phyloP scores from a whole-genome alignment of 1,140 invertebrate species.

The Nymphalis io region DNA sequence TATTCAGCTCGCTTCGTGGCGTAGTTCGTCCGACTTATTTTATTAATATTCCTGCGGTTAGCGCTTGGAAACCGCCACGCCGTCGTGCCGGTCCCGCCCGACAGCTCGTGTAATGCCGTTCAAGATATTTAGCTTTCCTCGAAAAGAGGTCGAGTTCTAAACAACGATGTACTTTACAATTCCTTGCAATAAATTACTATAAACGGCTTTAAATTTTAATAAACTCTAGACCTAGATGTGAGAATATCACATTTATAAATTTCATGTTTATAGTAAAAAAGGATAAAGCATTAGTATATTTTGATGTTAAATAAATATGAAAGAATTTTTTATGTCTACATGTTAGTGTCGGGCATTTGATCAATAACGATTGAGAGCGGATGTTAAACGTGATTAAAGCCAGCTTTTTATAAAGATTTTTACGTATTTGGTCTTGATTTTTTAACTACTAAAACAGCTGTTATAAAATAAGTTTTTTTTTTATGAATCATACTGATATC shows the following conservation, averaged over 20 bases:
- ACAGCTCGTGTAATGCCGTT: slow-evolving; percentile 21
- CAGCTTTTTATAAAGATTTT: slow-evolving; percentile 30
- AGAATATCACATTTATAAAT: too few species aligned
- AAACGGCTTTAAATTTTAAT: slow-evolving; percentile 5
- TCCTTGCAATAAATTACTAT: slow-evolving; percentile 5
- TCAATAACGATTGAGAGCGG: slow-evolving; percentile 16
- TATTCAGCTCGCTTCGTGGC: slow-evolving; percentile 27
- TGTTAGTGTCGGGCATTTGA: not conserved
- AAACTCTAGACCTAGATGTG: not conserved
- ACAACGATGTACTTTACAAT: slow-evolving; percentile 5
- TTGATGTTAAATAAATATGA: not conserved
- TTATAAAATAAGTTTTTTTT: too few species aligned
- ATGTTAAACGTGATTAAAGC: slow-evolving; percentile 39
- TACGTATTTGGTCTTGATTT: not conserved
- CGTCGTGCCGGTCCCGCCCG: slow-evolving; percentile 9
- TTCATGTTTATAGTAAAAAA: too few species aligned
- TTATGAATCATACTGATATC: too few species aligned
- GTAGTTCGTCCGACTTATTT: slow-evolving; percentile 36
- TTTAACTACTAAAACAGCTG: too few species aligned
- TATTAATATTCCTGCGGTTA: slow-evolving; percentile 46
- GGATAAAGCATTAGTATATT: not conserved
- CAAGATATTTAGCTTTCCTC: slow-evolving; percentile 22
- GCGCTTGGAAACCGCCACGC: slow-evolving; percentile 27
- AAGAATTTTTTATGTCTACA: not conserved
- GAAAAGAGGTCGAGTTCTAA: slow-evolving; percentile 24